Conservation (phyloP, 2,113 vertebrate genomes). For the Machaerirhynchus nigripectus region DNA sequence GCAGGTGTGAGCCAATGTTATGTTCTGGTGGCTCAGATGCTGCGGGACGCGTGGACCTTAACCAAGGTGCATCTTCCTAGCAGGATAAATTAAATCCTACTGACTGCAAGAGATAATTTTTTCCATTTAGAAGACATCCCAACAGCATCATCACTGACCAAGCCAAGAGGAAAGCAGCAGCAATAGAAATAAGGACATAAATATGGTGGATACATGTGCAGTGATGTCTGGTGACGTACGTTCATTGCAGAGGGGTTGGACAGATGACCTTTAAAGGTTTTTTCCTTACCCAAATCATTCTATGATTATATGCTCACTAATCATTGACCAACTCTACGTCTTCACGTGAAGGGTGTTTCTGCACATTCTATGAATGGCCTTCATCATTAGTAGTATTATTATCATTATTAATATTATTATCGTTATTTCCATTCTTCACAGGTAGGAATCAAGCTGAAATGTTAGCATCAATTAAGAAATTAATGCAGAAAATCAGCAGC, state of each 20-base stretch:
- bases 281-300: not conserved
- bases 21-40: not conserved
- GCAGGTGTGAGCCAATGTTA: not conserved
- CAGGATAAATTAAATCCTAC: not conserved
- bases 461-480: not conserved
- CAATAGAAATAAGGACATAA: not conserved
- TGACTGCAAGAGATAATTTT: not conserved
- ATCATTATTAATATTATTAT: not conserved
- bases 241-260: not conserved
- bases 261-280: not conserved
- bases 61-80: not conserved
- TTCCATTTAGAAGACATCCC: not conserved
- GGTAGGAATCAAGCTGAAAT: not conserved
- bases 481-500: not conserved
- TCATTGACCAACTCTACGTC: not conserved
- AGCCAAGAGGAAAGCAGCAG: not conserved
- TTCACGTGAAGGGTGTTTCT: not conserved
- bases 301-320: not conserved
- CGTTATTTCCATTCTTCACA: not conserved
- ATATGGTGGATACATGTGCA: fast-evolving
- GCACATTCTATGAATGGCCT: fast-evolving
- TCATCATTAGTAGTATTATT: not conserved
- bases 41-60: not conserved
- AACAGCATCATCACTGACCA: not conserved
- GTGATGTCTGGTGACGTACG: not conserved